Evolutionary conservation across 1,140 invertebrate species (phyloP).

Genomic region (Luehdorfia chinensis): DNA sequence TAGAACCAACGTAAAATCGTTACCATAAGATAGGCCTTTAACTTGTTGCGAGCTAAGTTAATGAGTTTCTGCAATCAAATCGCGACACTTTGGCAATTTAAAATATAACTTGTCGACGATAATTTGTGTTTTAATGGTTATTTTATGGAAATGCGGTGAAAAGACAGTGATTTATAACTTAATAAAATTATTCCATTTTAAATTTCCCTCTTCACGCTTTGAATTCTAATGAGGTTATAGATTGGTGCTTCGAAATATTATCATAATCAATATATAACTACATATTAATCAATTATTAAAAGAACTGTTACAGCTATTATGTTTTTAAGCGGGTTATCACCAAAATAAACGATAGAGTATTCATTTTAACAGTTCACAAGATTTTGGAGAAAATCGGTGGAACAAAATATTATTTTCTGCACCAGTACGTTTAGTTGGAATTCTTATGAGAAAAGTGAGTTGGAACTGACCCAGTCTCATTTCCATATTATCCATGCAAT

Average conservation of each 20-base stretch:
- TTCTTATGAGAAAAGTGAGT: conserved; percentile 34
- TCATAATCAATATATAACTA: no score
- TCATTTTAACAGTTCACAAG: conserved; percentile 25
- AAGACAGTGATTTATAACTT: conserved; percentile 30
- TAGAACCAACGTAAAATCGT: not conserved
- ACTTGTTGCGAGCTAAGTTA: conserved; percentile 31
- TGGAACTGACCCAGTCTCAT: conserved; percentile 37
- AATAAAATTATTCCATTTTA: conserved; percentile 25
- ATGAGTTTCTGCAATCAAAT: conserved; percentile 43
- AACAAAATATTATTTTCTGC: conserved; percentile 42
- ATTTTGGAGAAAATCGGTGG: conserved; percentile 20
- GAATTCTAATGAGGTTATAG: conserved; percentile 17
- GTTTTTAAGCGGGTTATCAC: no score
- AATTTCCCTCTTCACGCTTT: conserved; percentile 20
- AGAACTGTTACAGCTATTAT: no score
- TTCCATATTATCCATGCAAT: conserved; percentile 46
- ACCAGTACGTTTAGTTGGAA: conserved; percentile 31
- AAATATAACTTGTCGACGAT: conserved; percentile 30
- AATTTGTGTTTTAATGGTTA: conserved; percentile 31
- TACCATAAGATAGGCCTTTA: conserved; percentile 18
- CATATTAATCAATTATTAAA: not conserved
- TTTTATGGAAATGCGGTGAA: conserved; percentile 38
- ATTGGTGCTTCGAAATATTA: conserved; percentile 6
- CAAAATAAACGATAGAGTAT: no score
- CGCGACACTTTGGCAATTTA: conserved; percentile 30